Conservation (phyloP, 2,888 invertebrate species). For the Asteroscopus sphinx region DNA sequence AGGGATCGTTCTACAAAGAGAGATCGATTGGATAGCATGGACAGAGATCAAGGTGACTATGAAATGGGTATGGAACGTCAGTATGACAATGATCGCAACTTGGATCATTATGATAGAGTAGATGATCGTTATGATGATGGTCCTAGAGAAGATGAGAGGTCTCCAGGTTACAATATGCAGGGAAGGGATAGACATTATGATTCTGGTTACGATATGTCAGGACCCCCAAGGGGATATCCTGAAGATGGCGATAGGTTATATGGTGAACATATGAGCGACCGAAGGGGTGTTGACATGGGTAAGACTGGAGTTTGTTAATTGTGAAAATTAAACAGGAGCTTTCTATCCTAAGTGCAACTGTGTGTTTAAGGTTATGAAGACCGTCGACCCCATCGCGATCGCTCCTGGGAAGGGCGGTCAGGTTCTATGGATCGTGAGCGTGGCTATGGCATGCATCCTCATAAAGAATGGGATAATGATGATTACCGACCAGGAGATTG, state of each 20-base stretch:
- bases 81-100: constrained; percentile 84
- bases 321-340: constrained; percentile 8
- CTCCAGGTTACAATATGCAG: constrained; percentile 81
- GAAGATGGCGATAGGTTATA: constrained; percentile 89
- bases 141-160: constrained; percentile 83
- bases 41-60: constrained; percentile 86
- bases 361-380: constrained; percentile 82
- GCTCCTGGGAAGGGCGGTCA: constrained; percentile 89
- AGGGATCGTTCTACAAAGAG: constrained; percentile 87
- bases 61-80: constrained; percentile 82
- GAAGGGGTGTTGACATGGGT: constrained; percentile 84
- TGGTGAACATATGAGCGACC: constrained; percentile 83
- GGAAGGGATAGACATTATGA: constrained; percentile 86
- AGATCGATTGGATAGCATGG: constrained; percentile 84
- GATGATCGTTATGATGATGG: constrained; percentile 85
- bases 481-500: constrained; percentile 89
- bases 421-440: constrained; percentile 85
- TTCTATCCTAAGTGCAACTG: constrained; percentile 39
- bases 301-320: constrained; percentile 46
- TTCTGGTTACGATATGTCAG: constrained; percentile 82
- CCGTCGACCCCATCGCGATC: constrained; percentile 85
- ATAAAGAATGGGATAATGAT: constrained; percentile 87
- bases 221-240: constrained; percentile 85
- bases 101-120: constrained; percentile 87
- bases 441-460: constrained; percentile 83